Evolutionary conservation across 2,113 vertebrate genomes (phyloP).

Genomic region (Nothobranchius furzeri): DNA sequence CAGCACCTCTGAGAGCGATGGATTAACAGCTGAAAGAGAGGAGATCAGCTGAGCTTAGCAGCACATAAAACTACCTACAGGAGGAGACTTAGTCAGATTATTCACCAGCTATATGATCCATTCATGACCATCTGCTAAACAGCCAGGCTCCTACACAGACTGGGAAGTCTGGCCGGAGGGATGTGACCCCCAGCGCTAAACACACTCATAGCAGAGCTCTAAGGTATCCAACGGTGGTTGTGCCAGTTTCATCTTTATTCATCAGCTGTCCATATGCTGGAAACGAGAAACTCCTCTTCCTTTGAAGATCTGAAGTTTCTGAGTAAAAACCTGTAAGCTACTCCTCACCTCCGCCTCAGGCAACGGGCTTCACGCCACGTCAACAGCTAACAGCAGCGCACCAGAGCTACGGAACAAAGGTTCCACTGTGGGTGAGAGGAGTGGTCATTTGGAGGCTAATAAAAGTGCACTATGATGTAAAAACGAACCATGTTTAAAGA

Average conservation of each 20-base stretch:
- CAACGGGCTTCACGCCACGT: background rate
- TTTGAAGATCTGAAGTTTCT: too few relatives aligned
- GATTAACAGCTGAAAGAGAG: constrained; percentile 49
- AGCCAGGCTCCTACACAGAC: background rate
- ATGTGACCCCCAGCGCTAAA: background rate
- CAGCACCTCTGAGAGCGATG: constrained; percentile 46
- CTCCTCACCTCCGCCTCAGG: background rate
- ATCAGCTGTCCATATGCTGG: background rate
- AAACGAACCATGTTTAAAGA: too few relatives aligned
- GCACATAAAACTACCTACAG: constrained; percentile 42
- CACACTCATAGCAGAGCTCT: background rate
- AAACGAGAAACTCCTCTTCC: too few relatives aligned
- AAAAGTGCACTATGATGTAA: too few relatives aligned
- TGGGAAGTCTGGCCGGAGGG: background rate
- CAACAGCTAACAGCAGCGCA: background rate
- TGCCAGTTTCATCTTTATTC: background rate
- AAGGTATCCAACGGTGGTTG: background rate
- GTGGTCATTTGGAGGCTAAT: too few relatives aligned
- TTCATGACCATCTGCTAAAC: constrained; percentile 3
- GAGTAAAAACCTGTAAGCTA: background rate
- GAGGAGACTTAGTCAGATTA: constrained; percentile 46
- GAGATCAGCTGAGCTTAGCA: constrained; percentile 40
- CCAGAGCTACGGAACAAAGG: background rate
- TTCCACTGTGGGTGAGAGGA: background rate
- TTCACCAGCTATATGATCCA: constrained; percentile 42